A percentile compares a stretch with the other conserved stretches of the same genome.
Conservation (phyloP, 2,888 invertebrate genomes). For the Syrista parreyssii region DNA sequence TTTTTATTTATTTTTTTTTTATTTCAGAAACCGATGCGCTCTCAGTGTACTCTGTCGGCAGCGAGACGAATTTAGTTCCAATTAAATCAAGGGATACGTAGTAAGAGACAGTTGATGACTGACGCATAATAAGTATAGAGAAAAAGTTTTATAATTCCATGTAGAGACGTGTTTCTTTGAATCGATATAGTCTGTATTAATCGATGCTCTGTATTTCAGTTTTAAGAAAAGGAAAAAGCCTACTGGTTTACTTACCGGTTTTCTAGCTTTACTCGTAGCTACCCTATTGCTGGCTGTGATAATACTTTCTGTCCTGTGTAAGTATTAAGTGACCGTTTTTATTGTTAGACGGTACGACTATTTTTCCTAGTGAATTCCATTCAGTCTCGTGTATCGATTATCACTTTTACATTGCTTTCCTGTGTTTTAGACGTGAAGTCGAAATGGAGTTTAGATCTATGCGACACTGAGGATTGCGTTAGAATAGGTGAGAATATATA, state of each 20-base stretch:
- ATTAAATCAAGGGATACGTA: conserved; percentile 54
- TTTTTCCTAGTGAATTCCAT: neutral
- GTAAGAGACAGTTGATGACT: conserved; percentile 41
- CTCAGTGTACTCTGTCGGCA: conserved; percentile 55
- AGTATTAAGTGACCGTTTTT: conserved; percentile 35
- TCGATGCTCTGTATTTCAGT: conserved; percentile 33
- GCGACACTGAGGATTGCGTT: conserved; percentile 77
- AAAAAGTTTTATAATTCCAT: neutral
- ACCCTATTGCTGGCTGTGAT: conserved; percentile 41
- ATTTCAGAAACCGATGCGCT: conserved; percentile 29
- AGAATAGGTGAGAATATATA: conserved; percentile 62
- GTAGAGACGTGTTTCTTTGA: neutral
- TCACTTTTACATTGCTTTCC: neutral
- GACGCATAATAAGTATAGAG: neutral
- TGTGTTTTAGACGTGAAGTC: conserved; percentile 42
- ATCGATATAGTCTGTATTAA: neutral
- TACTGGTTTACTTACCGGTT: neutral
- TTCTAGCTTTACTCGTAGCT: conserved; percentile 27
- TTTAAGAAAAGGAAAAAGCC: conserved; percentile 41
- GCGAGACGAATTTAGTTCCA: conserved; percentile 52
- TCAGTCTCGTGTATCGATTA: neutral
- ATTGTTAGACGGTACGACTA: neutral
- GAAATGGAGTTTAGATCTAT: conserved; percentile 58
- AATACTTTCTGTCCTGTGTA: conserved; percentile 52
- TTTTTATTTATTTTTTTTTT: conserved; percentile 1